Conservation (phyloP, 2,888 invertebrate species). For the Oasisia sp. region DNA sequence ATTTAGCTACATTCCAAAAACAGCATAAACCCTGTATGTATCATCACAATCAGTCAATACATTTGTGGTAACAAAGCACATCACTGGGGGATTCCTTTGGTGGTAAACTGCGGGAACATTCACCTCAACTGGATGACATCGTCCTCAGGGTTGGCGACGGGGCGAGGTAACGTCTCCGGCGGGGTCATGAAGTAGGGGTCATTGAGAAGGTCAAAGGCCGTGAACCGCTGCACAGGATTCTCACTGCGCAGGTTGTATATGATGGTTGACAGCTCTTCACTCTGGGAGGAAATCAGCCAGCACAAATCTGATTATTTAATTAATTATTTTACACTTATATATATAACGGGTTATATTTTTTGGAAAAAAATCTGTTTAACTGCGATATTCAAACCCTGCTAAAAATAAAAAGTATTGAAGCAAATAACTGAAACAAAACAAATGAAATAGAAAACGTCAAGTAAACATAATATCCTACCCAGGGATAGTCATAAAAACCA, state of each 20-base stretch:
- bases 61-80: neutral
- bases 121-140: constrained; percentile 3
- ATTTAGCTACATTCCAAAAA: no score
- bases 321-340: no score
- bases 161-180: neutral
- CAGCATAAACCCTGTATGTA: neutral
- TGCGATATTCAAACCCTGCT: no score
- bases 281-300: neutral
- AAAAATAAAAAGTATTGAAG: no score
- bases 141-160: neutral
- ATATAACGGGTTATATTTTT: no score
- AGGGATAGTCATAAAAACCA: no score
- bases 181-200: constrained; percentile 12
- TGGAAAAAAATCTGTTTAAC: no score
- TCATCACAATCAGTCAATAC: neutral
- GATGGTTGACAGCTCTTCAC: neutral
- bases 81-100: neutral
- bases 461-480: no score
- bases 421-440: no score
- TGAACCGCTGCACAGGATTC: neutral
- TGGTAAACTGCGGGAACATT: neutral
- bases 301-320: neutral
- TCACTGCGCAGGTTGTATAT: constrained; percentile 4
- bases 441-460: no score
- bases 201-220: neutral